Base-by-base conservation (phyloP, 2,113 vertebrate species). In the Andinoacara biseriatus region DNA sequence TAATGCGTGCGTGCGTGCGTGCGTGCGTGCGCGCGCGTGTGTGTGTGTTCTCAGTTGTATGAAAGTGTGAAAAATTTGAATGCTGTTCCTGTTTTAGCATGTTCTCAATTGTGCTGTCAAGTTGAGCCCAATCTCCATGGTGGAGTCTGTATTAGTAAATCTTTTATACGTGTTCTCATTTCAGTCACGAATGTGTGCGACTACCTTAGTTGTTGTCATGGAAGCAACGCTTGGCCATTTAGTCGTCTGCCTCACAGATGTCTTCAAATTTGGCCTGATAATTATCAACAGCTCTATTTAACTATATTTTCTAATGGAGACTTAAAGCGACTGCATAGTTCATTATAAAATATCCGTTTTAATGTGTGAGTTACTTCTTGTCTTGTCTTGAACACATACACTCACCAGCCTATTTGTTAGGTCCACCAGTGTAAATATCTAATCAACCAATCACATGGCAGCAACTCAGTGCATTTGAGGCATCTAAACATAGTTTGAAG, bases 91-190 rank as follows among this genome's bases (percentile, higher is more conserved):
- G 84, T 82, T 90, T 90, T 84, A 76, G 75, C 62, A 83, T 74
- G 74, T 80, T 90, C 89, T 62, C 82, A 76, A 24, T 76, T 56
- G 63, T 38, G 77, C 82, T 83, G 84, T 88, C 78, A 89, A 79
- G 58, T 89, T 76, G 14, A 52, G 58, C 75, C 46, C 67, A 82
- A 90, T 92, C 85, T 90, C 87, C 77, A n/a, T 83, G 33, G 77
- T 60, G 79, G 78, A 75, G 58, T 79, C 79, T 78, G 80, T 82
- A 61, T 85, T 22, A 26, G 76, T 85, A 80, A 86, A 86, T 89
- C 75, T 84, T 86, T 88, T 76, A 85, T 90, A 81, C 58, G 26
- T 0, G 33, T n/a, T 87, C 78, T 89, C 79, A 74, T 87, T 89
- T 84, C 81, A 74, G 43, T 84, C 52, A 38, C 79, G 82, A 65